A percentile compares a stretch with the other conserved stretches of the same genome.
These are phyloP conservation scores for Proisotoma minuta DNA, from an alignment of 2,888 invertebrate species.

Conservation along the genomic window DNA sequence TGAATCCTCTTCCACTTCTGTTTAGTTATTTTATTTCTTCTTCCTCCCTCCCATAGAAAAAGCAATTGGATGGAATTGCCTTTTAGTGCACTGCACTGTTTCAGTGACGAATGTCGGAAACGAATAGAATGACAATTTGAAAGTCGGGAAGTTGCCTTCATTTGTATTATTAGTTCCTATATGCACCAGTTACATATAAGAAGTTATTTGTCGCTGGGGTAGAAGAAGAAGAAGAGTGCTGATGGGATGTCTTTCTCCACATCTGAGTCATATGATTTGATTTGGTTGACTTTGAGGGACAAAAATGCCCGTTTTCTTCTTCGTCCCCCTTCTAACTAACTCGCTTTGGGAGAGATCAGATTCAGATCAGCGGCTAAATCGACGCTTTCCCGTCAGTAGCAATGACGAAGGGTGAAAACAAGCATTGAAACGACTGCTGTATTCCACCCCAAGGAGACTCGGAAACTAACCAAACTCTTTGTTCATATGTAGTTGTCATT, in stretches of 20 bases:
- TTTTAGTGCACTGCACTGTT: background rate
- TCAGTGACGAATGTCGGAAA: constrained; percentile 6
- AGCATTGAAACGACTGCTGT: background rate
- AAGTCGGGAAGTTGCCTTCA: background rate
- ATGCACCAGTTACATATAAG: background rate
- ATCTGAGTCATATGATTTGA: constrained; percentile 42
- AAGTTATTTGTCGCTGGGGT: constrained; percentile 2
- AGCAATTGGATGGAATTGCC: background rate
- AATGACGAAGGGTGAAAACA: constrained; percentile 27
- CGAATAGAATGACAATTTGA: background rate
- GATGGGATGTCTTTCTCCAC: background rate
- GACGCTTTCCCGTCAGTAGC: constrained; percentile 20
- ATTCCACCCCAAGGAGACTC: too few relatives aligned
- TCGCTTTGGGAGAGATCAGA: constrained; percentile 16
- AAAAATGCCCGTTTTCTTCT: constrained; percentile 9
- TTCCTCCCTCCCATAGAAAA: background rate
- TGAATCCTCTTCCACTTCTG: constrained; percentile 1
- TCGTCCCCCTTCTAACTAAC: constrained; percentile 8
- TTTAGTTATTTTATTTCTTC: background rate
- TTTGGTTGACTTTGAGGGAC: constrained; percentile 21
- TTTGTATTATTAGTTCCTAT: constrained; percentile 4
- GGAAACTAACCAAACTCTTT: too few relatives aligned
- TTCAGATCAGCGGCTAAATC: constrained; percentile 17
- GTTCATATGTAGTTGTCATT: too few relatives aligned
- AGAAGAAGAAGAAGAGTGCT: constrained; percentile 2